A percentile compares a stretch with the other conserved stretches of the same genome.
phyloP scores from a whole-genome alignment of 23 tunicate species.

The Trididemnum nubilum region DNA sequence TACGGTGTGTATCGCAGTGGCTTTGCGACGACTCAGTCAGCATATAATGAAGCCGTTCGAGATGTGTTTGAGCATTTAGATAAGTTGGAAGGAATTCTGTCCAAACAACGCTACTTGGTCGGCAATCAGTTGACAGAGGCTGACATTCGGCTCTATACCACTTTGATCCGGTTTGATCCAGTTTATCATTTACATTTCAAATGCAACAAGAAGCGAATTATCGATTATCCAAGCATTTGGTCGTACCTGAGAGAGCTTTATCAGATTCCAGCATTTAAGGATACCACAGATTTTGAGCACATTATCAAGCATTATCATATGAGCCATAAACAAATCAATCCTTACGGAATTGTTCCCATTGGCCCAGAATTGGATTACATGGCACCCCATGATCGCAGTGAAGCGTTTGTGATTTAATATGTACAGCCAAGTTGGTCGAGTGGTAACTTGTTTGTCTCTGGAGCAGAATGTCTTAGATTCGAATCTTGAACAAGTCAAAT shows the following conservation, averaged over 20 bases:
- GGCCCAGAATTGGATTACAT: conserved; percentile 85
- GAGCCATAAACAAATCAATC: conserved; percentile 81
- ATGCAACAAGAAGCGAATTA: conserved; percentile 84
- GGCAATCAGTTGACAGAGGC: conserved; percentile 83
- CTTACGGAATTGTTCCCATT: conserved; percentile 68
- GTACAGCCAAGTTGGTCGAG: too few species aligned
- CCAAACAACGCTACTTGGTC: conserved; percentile 69
- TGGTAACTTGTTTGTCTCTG: too few species aligned
- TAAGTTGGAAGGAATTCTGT: conserved; percentile 74
- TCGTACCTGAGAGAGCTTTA: conserved; percentile 72
- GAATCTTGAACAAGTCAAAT: too few species aligned
- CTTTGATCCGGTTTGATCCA: conserved; percentile 75
- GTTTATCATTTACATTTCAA: conserved; percentile 95
- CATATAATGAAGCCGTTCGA: conserved; percentile 74
- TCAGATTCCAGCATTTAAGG: conserved; percentile 66
- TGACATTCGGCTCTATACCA: conserved; percentile 76
- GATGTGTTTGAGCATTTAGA: conserved; percentile 68
- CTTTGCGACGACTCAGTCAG: conserved; percentile 68
- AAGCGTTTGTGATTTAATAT: conserved; percentile 47
- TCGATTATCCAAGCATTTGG: conserved; percentile 89
- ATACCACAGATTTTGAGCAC: conserved; percentile 75
- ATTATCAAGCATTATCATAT: conserved; percentile 87
- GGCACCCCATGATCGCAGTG: conserved; percentile 68
- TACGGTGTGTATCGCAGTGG: conserved; percentile 87
- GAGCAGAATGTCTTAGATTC: too few species aligned